phyloP scores from a whole-genome alignment of 2,797 vertebrate species.

The Anguilla megastoma region DNA sequence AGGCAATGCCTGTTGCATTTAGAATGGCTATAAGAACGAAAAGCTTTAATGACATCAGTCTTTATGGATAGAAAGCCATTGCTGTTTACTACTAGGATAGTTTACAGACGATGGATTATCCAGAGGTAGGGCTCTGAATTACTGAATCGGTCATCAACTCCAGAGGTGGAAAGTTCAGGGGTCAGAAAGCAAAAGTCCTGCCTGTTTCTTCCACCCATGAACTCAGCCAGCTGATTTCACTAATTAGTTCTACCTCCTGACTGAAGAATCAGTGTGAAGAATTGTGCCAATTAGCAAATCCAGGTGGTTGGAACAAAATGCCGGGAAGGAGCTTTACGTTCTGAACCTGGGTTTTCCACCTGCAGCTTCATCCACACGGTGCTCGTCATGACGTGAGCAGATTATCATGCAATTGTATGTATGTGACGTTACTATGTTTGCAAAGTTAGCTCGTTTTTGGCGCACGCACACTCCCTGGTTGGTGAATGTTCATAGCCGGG shows the following conservation, averaged over 20 bases:
- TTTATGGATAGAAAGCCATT: not conserved
- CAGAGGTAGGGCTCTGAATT: not conserved
- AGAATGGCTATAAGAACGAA: not conserved
- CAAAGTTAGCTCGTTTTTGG: no score
- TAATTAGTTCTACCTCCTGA: no score
- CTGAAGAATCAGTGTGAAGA: not conserved
- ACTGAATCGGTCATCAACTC: not conserved
- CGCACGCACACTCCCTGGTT: no score
- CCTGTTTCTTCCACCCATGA: not conserved
- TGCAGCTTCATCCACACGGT: no score
- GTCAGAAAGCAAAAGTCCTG: not conserved
- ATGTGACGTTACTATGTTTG: no score
- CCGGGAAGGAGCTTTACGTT: no score
- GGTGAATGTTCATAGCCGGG: no score
- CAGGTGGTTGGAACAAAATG: not conserved
- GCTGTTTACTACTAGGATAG: not conserved
- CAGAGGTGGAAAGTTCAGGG: not conserved
- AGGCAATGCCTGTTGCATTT: not conserved
- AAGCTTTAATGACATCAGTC: not conserved
- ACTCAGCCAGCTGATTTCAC: not conserved
- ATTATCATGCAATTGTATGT: no score
- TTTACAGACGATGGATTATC: not conserved
- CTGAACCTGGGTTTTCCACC: no score
- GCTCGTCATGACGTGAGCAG: no score
- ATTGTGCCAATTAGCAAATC: not conserved